Evolutionary conservation across 2,113 vertebrate genomes (phyloP).

Genomic region (Prinia subflava): DNA sequence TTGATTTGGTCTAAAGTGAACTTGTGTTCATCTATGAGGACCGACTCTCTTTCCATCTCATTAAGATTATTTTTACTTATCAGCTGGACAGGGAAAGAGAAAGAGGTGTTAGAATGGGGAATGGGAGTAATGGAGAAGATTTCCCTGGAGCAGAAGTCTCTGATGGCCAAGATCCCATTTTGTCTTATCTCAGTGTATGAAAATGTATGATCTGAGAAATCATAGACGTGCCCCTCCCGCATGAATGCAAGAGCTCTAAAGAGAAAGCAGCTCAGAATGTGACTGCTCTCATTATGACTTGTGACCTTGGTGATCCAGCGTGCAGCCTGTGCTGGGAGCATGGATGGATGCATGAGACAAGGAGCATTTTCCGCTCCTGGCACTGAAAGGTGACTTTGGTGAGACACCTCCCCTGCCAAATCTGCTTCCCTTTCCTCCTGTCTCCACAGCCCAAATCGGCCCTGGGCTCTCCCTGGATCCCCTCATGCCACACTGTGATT

Average conservation of each 20-base stretch:
- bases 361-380: not conserved
- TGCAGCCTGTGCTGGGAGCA: not conserved
- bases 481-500: accelerated
- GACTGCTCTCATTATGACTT: not conserved
- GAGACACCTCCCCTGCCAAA: not conserved
- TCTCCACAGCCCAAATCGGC: not conserved
- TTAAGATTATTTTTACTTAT: not conserved
- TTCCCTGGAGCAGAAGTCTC: not conserved
- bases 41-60: accelerated
- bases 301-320: not conserved
- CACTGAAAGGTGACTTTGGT: not conserved
- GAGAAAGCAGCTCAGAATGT: not conserved
- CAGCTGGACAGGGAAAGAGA: not conserved
- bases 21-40: accelerated
- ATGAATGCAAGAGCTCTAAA: not conserved
- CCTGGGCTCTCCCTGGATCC: not conserved
- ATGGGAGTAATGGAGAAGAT: not conserved
- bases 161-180: not conserved
- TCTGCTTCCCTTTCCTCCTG: not conserved
- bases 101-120: not conserved
- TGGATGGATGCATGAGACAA: not conserved
- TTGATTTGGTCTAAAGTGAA: too few relatives aligned
- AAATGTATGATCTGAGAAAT: not conserved
- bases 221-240: accelerated
- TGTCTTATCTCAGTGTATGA: not conserved